Base-by-base conservation (phyloP, 1,140 invertebrate genomes). In the Cydia amplana region DNA sequence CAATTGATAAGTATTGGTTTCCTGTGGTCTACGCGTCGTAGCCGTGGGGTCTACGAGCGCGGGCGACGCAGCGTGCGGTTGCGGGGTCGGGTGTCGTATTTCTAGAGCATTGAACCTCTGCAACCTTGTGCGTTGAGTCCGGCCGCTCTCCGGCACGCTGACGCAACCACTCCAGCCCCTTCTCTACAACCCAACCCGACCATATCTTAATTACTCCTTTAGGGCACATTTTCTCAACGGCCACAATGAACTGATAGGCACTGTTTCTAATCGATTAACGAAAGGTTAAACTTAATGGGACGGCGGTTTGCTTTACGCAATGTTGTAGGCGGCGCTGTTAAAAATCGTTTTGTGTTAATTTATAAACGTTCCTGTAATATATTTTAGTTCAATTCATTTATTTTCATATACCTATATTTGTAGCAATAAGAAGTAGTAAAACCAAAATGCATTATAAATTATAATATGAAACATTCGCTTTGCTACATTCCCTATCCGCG, bases 71-170 rank as follows among this genome's bases (percentile, higher is more conserved):
- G 73, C 77, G 82, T 83, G 83, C 82, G 84, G 79, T 82, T 81
- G 84, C 83, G 86, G 87, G 91, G 89, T 91, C 89, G 87, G 81
- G 83, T 86, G 85, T 91, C 85, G 84, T 91, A 89, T 91, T 92
- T 91, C 91, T 92, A 92, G 91, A 91, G 89, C 90, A 91, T 92
- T 92, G 91, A 92, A 92, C 90, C 90, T 89, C 86, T 87, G 87
- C 91, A 92, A 92, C 91, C 91, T 92, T 92, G 91, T 91, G 87
- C 91, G 89, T 92, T 91, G 91, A 91, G 91, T 73, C 86, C 85
- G 85, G 81, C 90, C 91, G 87, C 89, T 92, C 89, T 91, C 89
- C 78, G 88, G 65, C 75, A 60, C 83, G 85, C 86, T 92, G 88
- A 89, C 88, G 88, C 89, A 91, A 92, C 85, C 79, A 74, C 82